These are phyloP conservation scores for Pogonomyrmex barbatus DNA, from an alignment of 1,140 invertebrate genomes.

Conservation along the genomic window DNA sequence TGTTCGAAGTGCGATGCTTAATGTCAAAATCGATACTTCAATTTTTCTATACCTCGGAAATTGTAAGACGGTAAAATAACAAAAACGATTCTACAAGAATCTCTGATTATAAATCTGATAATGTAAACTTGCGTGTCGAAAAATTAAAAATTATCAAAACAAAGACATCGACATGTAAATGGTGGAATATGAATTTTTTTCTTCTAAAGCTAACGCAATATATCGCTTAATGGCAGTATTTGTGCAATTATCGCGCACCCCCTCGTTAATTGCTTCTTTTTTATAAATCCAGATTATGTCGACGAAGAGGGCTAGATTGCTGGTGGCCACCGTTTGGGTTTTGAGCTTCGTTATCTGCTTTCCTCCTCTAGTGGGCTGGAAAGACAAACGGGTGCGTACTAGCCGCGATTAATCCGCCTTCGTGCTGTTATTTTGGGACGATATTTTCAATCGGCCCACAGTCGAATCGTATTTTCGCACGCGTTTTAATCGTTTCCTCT, in stretches of 20 bases:
- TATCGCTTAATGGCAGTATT: background rate
- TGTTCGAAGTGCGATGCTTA: background rate
- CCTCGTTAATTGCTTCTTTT: background rate
- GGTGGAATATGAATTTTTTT: background rate
- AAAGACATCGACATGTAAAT: background rate
- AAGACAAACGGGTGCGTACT: slow-evolving; percentile 90
- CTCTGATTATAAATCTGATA: background rate
- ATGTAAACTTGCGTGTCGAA: background rate
- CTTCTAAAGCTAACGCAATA: background rate
- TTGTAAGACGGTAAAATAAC: background rate
- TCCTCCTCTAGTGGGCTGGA: slow-evolving; percentile 97
- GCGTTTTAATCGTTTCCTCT: slow-evolving; percentile 18
- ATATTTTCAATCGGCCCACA: background rate
- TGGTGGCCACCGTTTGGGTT: slow-evolving; percentile 97
- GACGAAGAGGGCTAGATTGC: slow-evolving; percentile 92
- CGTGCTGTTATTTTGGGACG: background rate
- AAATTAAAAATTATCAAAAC: background rate
- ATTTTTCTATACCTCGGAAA: background rate
- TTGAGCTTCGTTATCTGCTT: slow-evolving; percentile 98
- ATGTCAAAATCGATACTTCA: background rate
- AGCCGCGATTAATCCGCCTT: slow-evolving; percentile 45
- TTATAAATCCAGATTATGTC: slow-evolving; percentile 91
- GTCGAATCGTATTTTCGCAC: background rate
- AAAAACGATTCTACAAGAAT: background rate
- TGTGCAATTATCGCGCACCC: background rate